phyloP scores from a whole-genome alignment of 1,140 invertebrate genomes.

The Asobara japonica region DNA sequence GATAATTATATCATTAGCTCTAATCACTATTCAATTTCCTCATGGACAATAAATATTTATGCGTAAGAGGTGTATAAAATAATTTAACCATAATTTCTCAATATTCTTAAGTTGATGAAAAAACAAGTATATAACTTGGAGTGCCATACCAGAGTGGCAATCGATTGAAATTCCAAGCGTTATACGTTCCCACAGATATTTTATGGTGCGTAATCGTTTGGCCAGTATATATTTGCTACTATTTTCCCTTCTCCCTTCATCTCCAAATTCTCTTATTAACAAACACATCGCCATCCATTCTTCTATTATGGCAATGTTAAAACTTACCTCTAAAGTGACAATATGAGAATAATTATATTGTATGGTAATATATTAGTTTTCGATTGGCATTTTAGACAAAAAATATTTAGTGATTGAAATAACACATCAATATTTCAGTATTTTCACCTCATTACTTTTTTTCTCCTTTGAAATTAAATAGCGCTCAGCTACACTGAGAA shows the following conservation, averaged over 20 bases:
- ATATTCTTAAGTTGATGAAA: not conserved
- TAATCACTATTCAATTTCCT: too few relatives aligned
- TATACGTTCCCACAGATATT: slow-evolving; percentile 15
- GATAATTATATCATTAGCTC: too few relatives aligned
- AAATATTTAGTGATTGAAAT: not conserved
- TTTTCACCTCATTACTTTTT: too few relatives aligned
- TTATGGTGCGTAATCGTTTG: slow-evolving; percentile 17
- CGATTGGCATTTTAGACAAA: not conserved
- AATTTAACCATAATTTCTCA: not conserved
- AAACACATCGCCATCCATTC: not conserved
- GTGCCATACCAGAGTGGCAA: not conserved
- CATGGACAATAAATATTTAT: not conserved
- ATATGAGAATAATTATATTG: not conserved
- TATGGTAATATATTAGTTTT: not conserved
- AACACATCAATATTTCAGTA: too few relatives aligned
- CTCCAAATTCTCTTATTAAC: not conserved
- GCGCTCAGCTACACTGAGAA: too few relatives aligned
- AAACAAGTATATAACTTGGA: slow-evolving; percentile 1
- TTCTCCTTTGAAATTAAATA: too few relatives aligned
- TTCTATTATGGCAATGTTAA: not conserved
- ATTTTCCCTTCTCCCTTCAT: not conserved
- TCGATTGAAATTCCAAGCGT: slow-evolving; percentile 20
- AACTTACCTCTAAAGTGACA: not conserved
- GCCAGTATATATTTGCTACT: not conserved
- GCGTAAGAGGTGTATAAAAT: not conserved